phyloP scores from a whole-genome alignment of 1,140 invertebrate species.

The Listronotus bonariensis region DNA sequence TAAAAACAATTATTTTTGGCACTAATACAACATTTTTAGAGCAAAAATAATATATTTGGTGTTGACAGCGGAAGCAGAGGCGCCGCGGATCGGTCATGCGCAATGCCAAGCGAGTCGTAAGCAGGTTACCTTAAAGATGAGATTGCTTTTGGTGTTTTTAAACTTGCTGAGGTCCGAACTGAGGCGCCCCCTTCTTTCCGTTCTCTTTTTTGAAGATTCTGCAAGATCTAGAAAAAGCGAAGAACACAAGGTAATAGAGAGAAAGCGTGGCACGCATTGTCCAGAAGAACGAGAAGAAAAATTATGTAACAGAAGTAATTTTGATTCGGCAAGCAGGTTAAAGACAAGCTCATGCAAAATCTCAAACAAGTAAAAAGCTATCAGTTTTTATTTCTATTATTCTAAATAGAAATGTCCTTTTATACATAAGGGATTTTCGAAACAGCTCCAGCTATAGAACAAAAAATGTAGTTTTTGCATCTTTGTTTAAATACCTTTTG shows the following conservation, averaged over 20 bases:
- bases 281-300: conserved; percentile 53
- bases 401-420: too few relatives aligned
- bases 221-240: conserved; percentile 94
- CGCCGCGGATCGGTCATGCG: conserved; percentile 55
- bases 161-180: conserved; percentile 82
- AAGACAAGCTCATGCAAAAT: too few relatives aligned
- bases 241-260: conserved; percentile 71
- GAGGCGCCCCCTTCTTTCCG: conserved; percentile 89
- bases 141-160: conserved; percentile 94
- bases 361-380: too few relatives aligned
- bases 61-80: conserved; percentile 48
- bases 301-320: conserved; percentile 11
- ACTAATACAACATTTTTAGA: neutral
- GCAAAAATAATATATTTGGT: conserved; percentile 21
- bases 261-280: conserved; percentile 57
- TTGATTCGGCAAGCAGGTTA: neutral
- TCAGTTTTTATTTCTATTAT: too few relatives aligned
- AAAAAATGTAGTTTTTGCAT: too few relatives aligned
- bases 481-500: too few relatives aligned
- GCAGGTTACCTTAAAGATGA: conserved; percentile 93
- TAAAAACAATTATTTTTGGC: too few relatives aligned
- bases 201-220: conserved; percentile 96
- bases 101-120: conserved; percentile 48
- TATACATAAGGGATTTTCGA: too few relatives aligned
- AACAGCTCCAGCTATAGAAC: too few relatives aligned